Conservation (phyloP, 2,797 vertebrate species). For the Lates japonicus region DNA sequence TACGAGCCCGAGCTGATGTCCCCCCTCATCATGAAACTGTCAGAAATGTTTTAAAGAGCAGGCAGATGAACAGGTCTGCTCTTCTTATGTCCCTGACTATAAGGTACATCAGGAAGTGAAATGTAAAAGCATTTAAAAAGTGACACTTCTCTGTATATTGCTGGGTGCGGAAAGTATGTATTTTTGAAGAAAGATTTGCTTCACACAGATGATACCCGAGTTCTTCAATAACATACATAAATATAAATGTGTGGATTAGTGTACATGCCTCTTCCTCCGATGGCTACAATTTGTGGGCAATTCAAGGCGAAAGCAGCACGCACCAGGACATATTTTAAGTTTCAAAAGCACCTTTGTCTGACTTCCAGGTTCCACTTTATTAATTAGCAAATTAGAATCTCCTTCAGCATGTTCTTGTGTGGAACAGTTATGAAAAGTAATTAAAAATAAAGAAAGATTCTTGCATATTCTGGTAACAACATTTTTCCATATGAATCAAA, state of each 20-base stretch:
- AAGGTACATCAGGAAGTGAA: slow-evolving; percentile 60
- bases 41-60: slow-evolving; percentile 74
- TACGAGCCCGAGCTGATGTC: slow-evolving; percentile 46
- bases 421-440: neutral
- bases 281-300: neutral
- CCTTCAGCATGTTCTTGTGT: neutral
- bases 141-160: neutral
- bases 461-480: neutral
- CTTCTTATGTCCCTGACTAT: slow-evolving; percentile 47
- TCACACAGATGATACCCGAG: neutral
- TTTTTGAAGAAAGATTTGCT: slow-evolving; percentile 5
- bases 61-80: slow-evolving; percentile 36
- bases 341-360: neutral
- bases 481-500: slow-evolving; percentile 5
- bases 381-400: slow-evolving; percentile 14
- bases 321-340: neutral
- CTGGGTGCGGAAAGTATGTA: neutral
- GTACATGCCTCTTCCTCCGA: neutral
- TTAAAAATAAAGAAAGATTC: neutral
- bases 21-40: slow-evolving; percentile 72
- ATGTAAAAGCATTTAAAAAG: slow-evolving; percentile 11
- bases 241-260: neutral
- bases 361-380: slow-evolving; percentile 26
- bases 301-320: neutral
- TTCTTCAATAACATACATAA: neutral